Percentiles rank a stretch among this genome's conserved stretches.
phyloP scores from a whole-genome alignment of 2,888 invertebrate species.

The Minunthozetes semirufus region DNA sequence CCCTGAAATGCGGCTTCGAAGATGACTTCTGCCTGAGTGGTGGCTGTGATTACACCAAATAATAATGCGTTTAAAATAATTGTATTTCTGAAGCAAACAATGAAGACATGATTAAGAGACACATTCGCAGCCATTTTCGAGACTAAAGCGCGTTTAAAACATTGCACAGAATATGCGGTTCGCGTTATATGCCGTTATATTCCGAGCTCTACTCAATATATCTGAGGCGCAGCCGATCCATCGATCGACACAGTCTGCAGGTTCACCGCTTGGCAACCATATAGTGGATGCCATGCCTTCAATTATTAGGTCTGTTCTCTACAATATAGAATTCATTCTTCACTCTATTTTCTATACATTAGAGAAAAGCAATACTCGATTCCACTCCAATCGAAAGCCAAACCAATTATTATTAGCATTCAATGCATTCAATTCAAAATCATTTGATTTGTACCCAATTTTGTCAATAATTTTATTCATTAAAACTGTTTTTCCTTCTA shows the following conservation, averaged over 20 bases:
- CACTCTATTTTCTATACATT: too few species aligned
- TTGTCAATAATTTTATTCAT: too few species aligned
- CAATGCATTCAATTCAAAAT: too few species aligned
- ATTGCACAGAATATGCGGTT: not conserved
- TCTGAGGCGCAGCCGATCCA: constrained; percentile 8
- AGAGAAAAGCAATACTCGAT: too few species aligned
- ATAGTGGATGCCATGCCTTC: not conserved
- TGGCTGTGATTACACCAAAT: constrained; percentile 15
- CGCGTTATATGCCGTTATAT: not conserved
- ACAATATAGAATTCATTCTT: too few species aligned
- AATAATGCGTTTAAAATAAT: not conserved
- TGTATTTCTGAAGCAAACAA: not conserved
- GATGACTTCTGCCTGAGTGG: constrained; percentile 10
- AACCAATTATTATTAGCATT: too few species aligned
- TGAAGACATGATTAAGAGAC: not conserved
- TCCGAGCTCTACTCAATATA: not conserved
- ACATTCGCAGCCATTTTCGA: constrained; percentile 23
- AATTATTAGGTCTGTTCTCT: not conserved
- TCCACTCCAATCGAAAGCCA: too few species aligned
- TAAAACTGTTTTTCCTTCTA: too few species aligned
- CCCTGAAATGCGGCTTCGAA: constrained; percentile 22
- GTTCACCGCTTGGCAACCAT: constrained; percentile 18
- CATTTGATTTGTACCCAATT: too few species aligned
- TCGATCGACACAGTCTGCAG: not conserved
- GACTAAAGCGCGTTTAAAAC: not conserved